Evolutionary conservation across 2,888 invertebrate species (phyloP).

Genomic region (Ochlodes sylvanus): DNA sequence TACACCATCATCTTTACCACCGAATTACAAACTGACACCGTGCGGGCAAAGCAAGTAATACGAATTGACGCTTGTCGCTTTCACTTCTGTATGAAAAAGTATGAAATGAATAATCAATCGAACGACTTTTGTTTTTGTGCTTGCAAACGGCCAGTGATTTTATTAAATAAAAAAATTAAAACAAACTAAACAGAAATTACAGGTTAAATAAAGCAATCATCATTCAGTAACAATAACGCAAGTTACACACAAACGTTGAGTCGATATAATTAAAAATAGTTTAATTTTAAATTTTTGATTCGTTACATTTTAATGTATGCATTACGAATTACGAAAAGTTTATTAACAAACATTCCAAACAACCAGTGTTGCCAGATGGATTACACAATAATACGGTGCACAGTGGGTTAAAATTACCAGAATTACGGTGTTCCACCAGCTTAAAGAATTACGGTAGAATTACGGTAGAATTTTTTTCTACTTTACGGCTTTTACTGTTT

Average conservation of each 20-base stretch:
- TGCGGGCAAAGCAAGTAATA: conserved; percentile 40
- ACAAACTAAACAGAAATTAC: conserved; percentile 32
- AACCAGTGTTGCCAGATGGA: no score
- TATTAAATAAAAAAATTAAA: conserved; percentile 13
- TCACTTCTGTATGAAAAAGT: conserved; percentile 39
- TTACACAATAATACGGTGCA: no score
- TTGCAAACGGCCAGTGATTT: conserved; percentile 51
- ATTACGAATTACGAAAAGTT: no score
- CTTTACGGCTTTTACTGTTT: no score
- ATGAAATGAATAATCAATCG: conserved; percentile 17
- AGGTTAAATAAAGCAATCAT: conserved; percentile 24
- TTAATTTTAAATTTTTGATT: no score
- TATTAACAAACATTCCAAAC: no score
- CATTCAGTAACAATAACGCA: background rate
- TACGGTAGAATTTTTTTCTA: no score
- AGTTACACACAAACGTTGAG: background rate
- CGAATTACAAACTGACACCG: conserved; percentile 49
- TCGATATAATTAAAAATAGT: no score
- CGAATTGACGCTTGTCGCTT: conserved; percentile 41
- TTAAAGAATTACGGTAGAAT: no score
- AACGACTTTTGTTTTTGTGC: conserved; percentile 41
- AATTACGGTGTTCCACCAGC: no score
- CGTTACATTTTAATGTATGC: no score
- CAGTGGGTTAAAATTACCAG: no score
- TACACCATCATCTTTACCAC: conserved; percentile 78